Evolutionary conservation across 2,888 invertebrate species (phyloP), one percentile per base, ranked within the genome.

Genomic region (Lydus trimaculatus): DNA sequence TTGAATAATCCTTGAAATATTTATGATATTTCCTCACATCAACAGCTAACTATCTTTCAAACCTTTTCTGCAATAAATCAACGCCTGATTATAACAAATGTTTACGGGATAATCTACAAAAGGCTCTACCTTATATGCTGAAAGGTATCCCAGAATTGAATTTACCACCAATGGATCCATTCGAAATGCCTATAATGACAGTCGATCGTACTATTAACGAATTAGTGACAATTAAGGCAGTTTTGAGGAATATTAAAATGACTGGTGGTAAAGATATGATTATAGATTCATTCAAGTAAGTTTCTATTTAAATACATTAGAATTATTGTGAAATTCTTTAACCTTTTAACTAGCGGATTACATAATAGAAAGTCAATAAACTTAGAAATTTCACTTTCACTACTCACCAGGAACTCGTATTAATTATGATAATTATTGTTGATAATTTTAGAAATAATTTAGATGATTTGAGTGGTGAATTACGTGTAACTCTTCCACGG

Each of bases 171-270:
- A 71, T 84, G n/a, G 83, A 84, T 5, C 83, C 83, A 20, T 73
- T 82, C 72, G 84, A 83, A 11, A 86, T 94, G 15, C 91, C 93
- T 0, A 89, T 90, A 64, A 86, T 93, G 70, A 89, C 89, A 92
- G 64, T 59, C 80, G 0, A 63, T 69, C n/a, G 66, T 80, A 56
- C 69, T 76, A 90, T 90, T 0, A 87, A 66, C 15, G 74, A 82
- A 63, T 90, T 92, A n/a, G 88, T 94, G 25, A 89, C 89, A 69
- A 80, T 94, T 17, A 90, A 90, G 74, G 92, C 93, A 0, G 88
- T 87, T 0, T 88, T 92, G 71, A 90, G 84, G 69, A 89, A 94
- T 72, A 89, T 92, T 63, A 87, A 87, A 75, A 88, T 92, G 0
- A 84, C 84, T 56, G 94, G 94, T 0, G 88, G 89, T 11, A 89